These are phyloP conservation scores for Nycticryphes semicollaris DNA, from an alignment of 2,113 vertebrate species.

Conservation along the genomic window DNA sequence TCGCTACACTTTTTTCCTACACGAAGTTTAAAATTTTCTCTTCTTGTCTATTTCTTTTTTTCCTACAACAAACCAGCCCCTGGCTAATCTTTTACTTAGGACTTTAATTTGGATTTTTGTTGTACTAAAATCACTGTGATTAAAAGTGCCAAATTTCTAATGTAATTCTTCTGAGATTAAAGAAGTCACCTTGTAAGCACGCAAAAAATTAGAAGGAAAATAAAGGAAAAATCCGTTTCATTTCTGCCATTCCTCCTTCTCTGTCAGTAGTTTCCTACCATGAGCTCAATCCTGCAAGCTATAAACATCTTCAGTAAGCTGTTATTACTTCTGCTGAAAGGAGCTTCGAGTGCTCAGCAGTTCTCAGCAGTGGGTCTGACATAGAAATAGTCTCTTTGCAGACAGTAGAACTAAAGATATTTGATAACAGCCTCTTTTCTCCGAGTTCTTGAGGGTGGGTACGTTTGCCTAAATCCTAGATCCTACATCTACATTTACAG, in stretches of 20 bases:
- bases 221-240: background rate
- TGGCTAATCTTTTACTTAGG: background rate
- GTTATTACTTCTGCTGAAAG: background rate
- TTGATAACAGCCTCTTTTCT: background rate
- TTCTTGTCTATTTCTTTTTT: background rate
- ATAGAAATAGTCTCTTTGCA: background rate
- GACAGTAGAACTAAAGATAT: background rate
- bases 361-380: background rate
- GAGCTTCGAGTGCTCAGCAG: background rate
- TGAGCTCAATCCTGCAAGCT: background rate
- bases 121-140: background rate
- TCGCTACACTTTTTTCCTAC: background rate
- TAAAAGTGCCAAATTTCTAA: background rate
- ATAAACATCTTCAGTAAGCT: background rate
- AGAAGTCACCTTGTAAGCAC: background rate
- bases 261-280: background rate
- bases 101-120: background rate
- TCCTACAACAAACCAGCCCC: background rate
- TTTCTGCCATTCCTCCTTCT: background rate
- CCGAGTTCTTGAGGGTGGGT: background rate
- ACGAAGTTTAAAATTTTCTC: background rate
- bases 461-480: background rate
- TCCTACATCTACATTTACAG: background rate
- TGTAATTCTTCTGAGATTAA: background rate
- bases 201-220: background rate